Evolutionary conservation across 1,140 invertebrate species (phyloP), one percentile per base, ranked within the genome.

Genomic region (Thalassaphorura encarpata): DNA sequence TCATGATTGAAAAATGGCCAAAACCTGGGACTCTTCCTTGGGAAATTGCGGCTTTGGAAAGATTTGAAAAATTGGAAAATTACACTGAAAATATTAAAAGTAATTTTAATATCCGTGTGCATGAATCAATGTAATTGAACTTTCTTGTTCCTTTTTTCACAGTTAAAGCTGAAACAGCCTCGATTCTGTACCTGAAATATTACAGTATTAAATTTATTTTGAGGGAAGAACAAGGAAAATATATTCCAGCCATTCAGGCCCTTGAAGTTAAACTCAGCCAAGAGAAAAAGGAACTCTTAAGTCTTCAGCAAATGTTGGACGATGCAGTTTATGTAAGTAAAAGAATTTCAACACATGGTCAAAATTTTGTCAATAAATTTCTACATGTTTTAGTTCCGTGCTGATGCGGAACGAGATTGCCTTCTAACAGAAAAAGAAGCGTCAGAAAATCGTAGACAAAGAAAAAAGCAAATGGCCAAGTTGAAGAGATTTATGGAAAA

Each of bases 401-500:
- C 42, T 13, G 53, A 60, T 15, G 53, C 58, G 18, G 24, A 49
- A n/a, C 47, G 48, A 45, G 55, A 54, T 23, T 26, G 47, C 15
- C 19, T 13, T 23, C n/a, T 60, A 29, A 60, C 58, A 11, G 58
- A 60, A 50, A 54, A 54, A 18, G 58, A 60, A 40, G 52, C 58
- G 3, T 51, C 24, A 4, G 58, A 60, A 27, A 60, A 60, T 29
- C 58, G 58, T 2, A 50, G 42, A 18, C 29, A 45, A n/a, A 23
- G 58, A 16, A 23, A 48, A 8, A 31, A 40, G 2, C 52, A 55
- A 55, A 60, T 60, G 58, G 53, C 46, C 1, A 60, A 52, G 27
- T 55, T 60, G 53, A 60, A 60, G 33, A 60, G 52, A 50, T 52
- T 53, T 8, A 53, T 60, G 2, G 45, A 60, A 39, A 54, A 54